These are phyloP conservation scores for Pachliopta kotzebuea DNA, from an alignment of 2,888 invertebrate species.

Conservation along the genomic window DNA sequence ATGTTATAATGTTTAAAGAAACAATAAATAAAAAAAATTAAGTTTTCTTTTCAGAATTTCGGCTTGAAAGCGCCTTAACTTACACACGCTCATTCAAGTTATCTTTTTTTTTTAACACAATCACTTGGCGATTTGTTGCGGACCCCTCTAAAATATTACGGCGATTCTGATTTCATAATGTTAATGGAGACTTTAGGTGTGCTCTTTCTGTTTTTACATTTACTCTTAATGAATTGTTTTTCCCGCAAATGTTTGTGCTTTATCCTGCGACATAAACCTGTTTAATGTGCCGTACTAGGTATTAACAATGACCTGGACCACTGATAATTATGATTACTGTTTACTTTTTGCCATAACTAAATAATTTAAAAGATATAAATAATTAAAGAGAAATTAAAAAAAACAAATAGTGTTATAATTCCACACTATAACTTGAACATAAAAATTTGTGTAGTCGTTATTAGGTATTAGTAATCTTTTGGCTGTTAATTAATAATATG, in stretches of 20 bases:
- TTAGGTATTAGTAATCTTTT: too few species aligned
- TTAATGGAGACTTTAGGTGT: constrained; percentile 18
- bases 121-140: constrained; percentile 20
- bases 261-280: background rate
- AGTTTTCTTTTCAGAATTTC: background rate
- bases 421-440: too few species aligned
- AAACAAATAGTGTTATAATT: too few species aligned
- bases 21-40: too few species aligned
- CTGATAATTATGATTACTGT: background rate
- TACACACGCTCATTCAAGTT: constrained; percentile 23
- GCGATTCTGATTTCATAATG: constrained; percentile 22
- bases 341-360: background rate
- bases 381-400: too few species aligned
- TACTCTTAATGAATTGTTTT: constrained; percentile 16
- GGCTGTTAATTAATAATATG: too few species aligned
- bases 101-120: constrained; percentile 24
- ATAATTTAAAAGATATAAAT: too few species aligned
- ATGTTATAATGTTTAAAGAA: too few species aligned
- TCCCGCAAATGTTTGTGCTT: background rate
- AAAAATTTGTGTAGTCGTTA: too few species aligned
- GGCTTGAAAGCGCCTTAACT: background rate
- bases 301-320: too few species aligned
- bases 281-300: background rate
- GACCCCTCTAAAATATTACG: constrained; percentile 23
- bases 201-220: constrained; percentile 4